Percentiles rank a stretch among this genome's conserved stretches.
These are phyloP conservation scores for Tubulanus polymorphus DNA, from an alignment of 2,888 invertebrate genomes.

Conservation along the genomic window DNA sequence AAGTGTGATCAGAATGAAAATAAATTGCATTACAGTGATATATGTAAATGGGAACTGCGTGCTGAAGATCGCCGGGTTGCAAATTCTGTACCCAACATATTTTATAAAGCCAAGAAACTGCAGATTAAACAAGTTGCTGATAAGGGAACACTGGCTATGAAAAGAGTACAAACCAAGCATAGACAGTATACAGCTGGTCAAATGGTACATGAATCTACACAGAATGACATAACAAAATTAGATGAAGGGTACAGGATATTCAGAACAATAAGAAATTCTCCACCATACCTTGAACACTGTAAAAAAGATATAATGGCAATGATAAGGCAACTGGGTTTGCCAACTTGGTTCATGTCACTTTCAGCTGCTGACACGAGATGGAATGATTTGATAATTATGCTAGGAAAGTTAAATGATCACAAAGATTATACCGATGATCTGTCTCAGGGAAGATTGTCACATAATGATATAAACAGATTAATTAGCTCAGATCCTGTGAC, in stretches of 20 bases:
- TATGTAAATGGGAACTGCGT: constrained; percentile 12
- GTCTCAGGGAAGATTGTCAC: background rate
- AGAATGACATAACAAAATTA: constrained; percentile 9
- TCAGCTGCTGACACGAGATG: constrained; percentile 26
- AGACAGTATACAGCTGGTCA: constrained; percentile 26
- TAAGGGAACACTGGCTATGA: constrained; percentile 11
- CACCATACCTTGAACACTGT: constrained; percentile 23
- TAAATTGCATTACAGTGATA: constrained; percentile 7
- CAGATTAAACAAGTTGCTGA: background rate
- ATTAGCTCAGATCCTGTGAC: background rate
- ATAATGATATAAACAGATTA: background rate
- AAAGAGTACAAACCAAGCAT: constrained; percentile 15
- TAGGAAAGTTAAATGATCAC: background rate
- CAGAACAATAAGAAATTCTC: constrained; percentile 18
- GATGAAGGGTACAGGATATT: constrained; percentile 21
- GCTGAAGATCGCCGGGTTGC: constrained; percentile 8
- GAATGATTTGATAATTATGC: constrained; percentile 11
- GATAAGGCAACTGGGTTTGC: constrained; percentile 23
- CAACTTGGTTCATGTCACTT: constrained; percentile 22
- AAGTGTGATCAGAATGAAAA: background rate
- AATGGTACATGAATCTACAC: constrained; percentile 4
- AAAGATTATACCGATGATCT: background rate
- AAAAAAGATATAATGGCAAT: constrained; percentile 26
- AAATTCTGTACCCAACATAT: constrained; percentile 13
- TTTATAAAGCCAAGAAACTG: constrained; percentile 13